Evolutionary conservation across 2,113 vertebrate species (phyloP).

Genomic region (Diphyllodes magnificus): DNA sequence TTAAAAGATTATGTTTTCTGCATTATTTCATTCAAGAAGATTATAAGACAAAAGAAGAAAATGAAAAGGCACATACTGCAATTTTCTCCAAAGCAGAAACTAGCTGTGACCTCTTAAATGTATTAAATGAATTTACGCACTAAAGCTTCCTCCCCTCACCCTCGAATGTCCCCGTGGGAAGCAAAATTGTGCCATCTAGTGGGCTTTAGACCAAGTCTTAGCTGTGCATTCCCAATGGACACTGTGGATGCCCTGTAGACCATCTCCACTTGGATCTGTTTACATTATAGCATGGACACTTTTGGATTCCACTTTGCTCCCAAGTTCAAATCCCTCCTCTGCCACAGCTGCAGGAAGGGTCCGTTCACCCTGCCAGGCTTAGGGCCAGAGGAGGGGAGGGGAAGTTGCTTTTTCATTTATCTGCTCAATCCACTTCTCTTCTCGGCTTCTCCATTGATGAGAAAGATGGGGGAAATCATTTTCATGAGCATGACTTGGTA

Average conservation of each 20-base stretch:
- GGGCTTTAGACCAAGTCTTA: background rate
- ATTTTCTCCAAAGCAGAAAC: background rate
- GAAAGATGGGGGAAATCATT: background rate
- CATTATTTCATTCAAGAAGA: background rate
- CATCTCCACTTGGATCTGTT: background rate
- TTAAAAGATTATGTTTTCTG: background rate
- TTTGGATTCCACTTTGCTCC: background rate
- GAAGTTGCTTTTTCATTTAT: background rate
- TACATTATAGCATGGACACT: rapidly evolving
- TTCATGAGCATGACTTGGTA: background rate
- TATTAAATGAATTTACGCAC: background rate
- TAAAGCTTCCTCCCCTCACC: background rate
- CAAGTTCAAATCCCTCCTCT: background rate
- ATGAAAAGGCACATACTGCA: background rate
- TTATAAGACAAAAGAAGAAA: slow-evolving; percentile 3
- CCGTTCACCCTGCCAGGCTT: background rate
- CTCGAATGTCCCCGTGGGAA: background rate
- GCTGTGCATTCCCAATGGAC: background rate
- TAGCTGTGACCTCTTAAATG: background rate
- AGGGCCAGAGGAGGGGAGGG: background rate
- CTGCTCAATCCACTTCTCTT: background rate
- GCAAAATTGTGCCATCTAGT: slow-evolving; percentile 32
- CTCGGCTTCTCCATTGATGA: background rate
- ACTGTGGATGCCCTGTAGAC: rapidly evolving
- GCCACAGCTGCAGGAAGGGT: background rate